Conservation (phyloP, 1,140 invertebrate genomes). For the Periplaneta americana region DNA sequence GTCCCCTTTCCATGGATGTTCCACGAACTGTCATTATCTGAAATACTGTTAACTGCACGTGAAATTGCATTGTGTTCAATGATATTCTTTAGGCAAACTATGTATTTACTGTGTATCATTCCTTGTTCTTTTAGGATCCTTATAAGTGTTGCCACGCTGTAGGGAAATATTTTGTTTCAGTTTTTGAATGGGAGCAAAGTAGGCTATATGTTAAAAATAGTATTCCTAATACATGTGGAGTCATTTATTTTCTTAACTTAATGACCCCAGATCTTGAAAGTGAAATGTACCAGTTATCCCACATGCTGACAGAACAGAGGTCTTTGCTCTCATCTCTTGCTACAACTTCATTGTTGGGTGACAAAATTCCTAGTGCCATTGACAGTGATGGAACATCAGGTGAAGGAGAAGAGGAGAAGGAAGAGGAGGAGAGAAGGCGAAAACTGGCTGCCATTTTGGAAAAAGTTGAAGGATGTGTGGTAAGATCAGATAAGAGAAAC, state of each 20-base stretch:
- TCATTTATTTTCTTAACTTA: neutral
- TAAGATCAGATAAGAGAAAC: too few relatives aligned
- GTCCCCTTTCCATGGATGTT: too few relatives aligned
- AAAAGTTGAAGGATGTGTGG: constrained; percentile 73
- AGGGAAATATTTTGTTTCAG: neutral
- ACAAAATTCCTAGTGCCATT: constrained; percentile 41
- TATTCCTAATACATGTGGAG: too few relatives aligned
- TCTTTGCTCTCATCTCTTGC: constrained; percentile 75
- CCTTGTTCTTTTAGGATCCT: neutral
- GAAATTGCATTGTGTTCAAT: too few relatives aligned
- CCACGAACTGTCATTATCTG: too few relatives aligned
- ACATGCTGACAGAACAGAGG: constrained; percentile 92
- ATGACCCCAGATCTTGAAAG: constrained; percentile 78
- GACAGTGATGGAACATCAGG: constrained; percentile 41
- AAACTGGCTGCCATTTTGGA: constrained; percentile 77
- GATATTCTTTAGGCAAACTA: too few relatives aligned
- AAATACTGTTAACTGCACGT: too few relatives aligned
- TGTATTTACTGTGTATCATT: neutral
- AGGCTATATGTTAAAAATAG: too few relatives aligned
- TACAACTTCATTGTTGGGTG: constrained; percentile 63
- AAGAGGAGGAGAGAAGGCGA: constrained; percentile 54
- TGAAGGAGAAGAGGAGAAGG: constrained; percentile 51
- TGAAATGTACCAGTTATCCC: constrained; percentile 98
- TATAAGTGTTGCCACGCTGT: neutral
- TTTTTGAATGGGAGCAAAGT: neutral